Evolutionary conservation across 2,113 vertebrate genomes (phyloP), one percentile per base, ranked within the genome.

Genomic region (Coptodon bakossiorum): DNA sequence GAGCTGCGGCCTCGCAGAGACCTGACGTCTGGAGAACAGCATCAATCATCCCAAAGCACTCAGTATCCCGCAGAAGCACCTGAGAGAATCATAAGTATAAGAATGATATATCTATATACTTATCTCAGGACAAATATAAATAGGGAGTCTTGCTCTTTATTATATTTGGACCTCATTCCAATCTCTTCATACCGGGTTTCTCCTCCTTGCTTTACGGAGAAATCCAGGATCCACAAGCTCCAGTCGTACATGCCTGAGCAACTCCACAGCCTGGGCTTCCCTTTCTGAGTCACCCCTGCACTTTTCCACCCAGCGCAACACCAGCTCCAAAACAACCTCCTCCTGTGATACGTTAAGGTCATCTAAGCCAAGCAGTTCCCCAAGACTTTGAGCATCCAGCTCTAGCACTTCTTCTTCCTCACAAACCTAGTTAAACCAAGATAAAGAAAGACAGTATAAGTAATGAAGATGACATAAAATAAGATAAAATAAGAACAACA

Each of bases 261-360:
- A 96, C 66, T 97, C 96, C 14, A 53, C 93, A 3, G 98, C 97
- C 71, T 97, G 93, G 3, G 3, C 36, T 90, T 93, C 9, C 8
- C 90, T 84, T 96, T 97, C 9, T n/a, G 63, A n/a, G 84, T 94
- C 88, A 89, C 89, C 94, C 90, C 83, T 93, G 9, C 88, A 91
- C 50, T 96, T 96, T 48, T 97, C 97, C 24, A 97, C 96, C 98
- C 98, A 99, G 13, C 96, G 93, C 81, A 99, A 94, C 82, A 98
- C 98, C 0, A 99, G 93, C 68, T 99, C 97, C 93, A 99, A 94
- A 78, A 98, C 96, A 89, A 95, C 97, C 81, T 99, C 97, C 87
- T 99, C 98, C 66, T 98, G 96, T 9, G 98, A 97, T 80, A 99
- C 92, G 84, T 99, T 98, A 85, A 99, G 97, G 68, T 98, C 98